Base-by-base conservation (phyloP, 2,113 vertebrate genomes). In the Coturnix japonica region DNA sequence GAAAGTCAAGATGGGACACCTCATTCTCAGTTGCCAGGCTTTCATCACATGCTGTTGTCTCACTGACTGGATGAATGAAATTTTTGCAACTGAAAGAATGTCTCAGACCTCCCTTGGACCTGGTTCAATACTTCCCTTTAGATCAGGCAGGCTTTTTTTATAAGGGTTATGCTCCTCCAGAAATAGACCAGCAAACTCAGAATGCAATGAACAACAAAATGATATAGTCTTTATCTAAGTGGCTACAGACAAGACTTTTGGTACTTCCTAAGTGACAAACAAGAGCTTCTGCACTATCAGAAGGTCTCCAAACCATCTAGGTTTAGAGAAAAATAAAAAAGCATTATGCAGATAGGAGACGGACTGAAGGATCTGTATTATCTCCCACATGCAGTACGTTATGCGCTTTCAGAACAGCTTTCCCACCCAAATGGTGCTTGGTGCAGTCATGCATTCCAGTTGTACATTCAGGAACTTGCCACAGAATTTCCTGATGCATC, bases 401-500 rank as follows among this genome's bases (percentile, higher is more conserved):
- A 84, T 9, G 49, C 21, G 6, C 28, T 8, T 81, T 39, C n/a
- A 78, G 1, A 3, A 53, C 69, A 80, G 11, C 6, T 53, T 74
- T 73, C 46, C 22, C 6, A 3, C 11, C 9, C 28, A 26, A 0
- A 0, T 26, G 22, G 11, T 41, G 47, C 7, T 13, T 51, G 22
- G 25, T 75, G 30, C 30, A 82, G 28, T 30, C 43, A n/a, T 19
- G 17, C 1, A 2, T 7, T 75, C 17, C 30, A 8, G 23, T 35
- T 18, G 13, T 51, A 86, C 20, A 17, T 13, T 73, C 44, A 73
- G 73, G n/a, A 86, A 81, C 46, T 59, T 61, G 43, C 56, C n/a
- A 31, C 31, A 35, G 23, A 19, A 8, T 73, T 35, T 76, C 39
- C 49, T 41, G 46, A 47, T 61, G 25, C 26, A 8, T 41, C 69